A percentile compares a stretch with the other conserved stretches of the same genome.
phyloP scores from a whole-genome alignment of 2,113 vertebrate genomes.

The Uropsilus gracilis region DNA sequence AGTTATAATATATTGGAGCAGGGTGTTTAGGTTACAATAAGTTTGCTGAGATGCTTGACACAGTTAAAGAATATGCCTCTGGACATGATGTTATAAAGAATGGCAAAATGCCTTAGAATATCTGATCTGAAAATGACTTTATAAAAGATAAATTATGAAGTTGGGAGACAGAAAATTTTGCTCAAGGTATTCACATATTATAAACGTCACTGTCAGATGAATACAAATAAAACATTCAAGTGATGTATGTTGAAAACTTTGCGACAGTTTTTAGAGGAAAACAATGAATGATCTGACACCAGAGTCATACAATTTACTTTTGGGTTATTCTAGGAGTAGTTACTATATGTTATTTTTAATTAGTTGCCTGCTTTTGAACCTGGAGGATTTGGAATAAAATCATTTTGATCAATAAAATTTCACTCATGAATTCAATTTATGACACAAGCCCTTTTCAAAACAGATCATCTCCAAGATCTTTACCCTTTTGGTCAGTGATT shows the following conservation, averaged over 20 bases:
- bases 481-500: background rate
- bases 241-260: conserved; percentile 32
- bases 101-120: conserved; percentile 24
- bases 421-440: background rate
- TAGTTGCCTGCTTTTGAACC: background rate
- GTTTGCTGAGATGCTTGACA: background rate
- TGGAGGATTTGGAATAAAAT: background rate
- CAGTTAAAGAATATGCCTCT: background rate
- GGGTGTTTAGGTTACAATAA: background rate
- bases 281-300: conserved; percentile 1
- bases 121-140: conserved; percentile 27
- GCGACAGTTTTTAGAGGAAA: conserved; percentile 48
- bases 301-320: conserved; percentile 22
- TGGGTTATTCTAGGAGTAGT: background rate
- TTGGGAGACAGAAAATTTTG: conserved; percentile 38
- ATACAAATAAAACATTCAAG: conserved; percentile 47
- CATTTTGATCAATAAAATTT: conserved; percentile 29
- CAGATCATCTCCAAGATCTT: background rate
- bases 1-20: background rate
- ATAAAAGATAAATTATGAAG: conserved; percentile 42
- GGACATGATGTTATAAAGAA: background rate
- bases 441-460: background rate
- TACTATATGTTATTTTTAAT: conserved; percentile 17
- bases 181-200: conserved; percentile 48
- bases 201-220: conserved; percentile 36